phyloP scores from a whole-genome alignment of 2,888 invertebrate species.

The Acrocera orbiculus region DNA sequence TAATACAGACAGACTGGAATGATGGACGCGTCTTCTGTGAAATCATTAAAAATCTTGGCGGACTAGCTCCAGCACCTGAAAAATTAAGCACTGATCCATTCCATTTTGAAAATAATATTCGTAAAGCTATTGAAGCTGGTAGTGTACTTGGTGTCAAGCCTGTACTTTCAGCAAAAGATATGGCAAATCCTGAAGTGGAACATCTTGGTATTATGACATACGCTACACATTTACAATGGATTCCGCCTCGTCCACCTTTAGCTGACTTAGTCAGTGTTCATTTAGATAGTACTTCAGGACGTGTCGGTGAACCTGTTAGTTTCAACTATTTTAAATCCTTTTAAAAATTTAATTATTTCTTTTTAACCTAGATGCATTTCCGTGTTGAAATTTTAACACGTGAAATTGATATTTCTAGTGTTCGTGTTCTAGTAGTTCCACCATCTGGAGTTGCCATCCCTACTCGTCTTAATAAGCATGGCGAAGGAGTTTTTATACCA shows the following conservation, averaged over 20 bases:
- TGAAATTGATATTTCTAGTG: conserved; percentile 52
- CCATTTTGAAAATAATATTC: conserved; percentile 66
- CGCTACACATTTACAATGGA: conserved; percentile 80
- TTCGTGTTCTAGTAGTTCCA: conserved; percentile 59
- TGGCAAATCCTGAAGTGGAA: conserved; percentile 88
- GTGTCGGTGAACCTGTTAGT: conserved; percentile 70
- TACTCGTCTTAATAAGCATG: conserved; percentile 47
- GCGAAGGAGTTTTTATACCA: conserved; percentile 70
- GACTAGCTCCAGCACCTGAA: conserved; percentile 65
- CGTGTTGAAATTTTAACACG: conserved; percentile 52
- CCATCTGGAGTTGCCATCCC: conserved; percentile 51
- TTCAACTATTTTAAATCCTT: background rate
- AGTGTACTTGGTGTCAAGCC: conserved; percentile 65
- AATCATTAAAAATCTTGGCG: conserved; percentile 77
- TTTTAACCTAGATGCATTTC: conserved; percentile 49
- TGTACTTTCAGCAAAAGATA: conserved; percentile 78
- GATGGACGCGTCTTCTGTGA: conserved; percentile 80
- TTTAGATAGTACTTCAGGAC: conserved; percentile 65
- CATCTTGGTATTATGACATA: conserved; percentile 97
- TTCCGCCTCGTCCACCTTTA: conserved; percentile 65
- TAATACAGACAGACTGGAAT: conserved; percentile 82
- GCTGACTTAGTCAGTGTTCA: conserved; percentile 67
- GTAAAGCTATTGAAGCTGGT: conserved; percentile 57
- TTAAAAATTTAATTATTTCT: conserved; percentile 1
- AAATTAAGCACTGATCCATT: conserved; percentile 56